Percentiles rank a stretch among this genome's conserved stretches.
Conservation (phyloP, 2,888 invertebrate genomes). For the Leptura quadrifasciata region DNA sequence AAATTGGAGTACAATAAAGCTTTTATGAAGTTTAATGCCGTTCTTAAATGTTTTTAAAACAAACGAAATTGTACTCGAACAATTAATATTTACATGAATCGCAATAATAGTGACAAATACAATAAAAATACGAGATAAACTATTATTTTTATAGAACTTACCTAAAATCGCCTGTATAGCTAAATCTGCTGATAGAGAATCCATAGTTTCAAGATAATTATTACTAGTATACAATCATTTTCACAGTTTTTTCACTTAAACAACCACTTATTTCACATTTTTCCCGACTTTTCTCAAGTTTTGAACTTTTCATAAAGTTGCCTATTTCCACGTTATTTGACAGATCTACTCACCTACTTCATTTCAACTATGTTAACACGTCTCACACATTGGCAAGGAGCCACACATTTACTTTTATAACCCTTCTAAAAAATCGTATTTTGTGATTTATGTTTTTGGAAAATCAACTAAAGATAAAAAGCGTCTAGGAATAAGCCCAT, state of each 20-base stretch:
- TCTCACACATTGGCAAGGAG: slow-evolving; percentile 2
- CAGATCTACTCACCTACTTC: slow-evolving; percentile 54
- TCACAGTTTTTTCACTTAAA: slow-evolving; percentile 47
- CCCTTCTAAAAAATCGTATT: no score
- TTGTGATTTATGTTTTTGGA: no score
- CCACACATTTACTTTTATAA: not conserved
- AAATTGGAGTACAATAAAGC: slow-evolving; percentile 53
- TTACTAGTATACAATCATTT: slow-evolving; percentile 59
- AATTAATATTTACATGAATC: slow-evolving; percentile 21
- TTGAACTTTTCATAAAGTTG: slow-evolving; percentile 60
- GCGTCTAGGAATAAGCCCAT: no score
- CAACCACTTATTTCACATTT: slow-evolving; percentile 58
- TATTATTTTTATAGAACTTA: slow-evolving; percentile 58
- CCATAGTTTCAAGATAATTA: slow-evolving; percentile 64
- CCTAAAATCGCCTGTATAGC: slow-evolving; percentile 70
- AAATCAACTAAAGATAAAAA: no score
- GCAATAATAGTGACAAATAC: slow-evolving; percentile 21
- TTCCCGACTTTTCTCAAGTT: slow-evolving; percentile 57
- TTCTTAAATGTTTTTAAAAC: slow-evolving; percentile 24
- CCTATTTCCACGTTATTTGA: slow-evolving; percentile 65
- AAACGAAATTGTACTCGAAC: not conserved
- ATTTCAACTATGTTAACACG: slow-evolving; percentile 4
- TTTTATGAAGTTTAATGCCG: slow-evolving; percentile 20
- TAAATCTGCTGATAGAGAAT: slow-evolving; percentile 68
- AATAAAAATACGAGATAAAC: slow-evolving; percentile 37